Conservation (phyloP, 1,140 invertebrate species). For the Littorina saxatilis region DNA sequence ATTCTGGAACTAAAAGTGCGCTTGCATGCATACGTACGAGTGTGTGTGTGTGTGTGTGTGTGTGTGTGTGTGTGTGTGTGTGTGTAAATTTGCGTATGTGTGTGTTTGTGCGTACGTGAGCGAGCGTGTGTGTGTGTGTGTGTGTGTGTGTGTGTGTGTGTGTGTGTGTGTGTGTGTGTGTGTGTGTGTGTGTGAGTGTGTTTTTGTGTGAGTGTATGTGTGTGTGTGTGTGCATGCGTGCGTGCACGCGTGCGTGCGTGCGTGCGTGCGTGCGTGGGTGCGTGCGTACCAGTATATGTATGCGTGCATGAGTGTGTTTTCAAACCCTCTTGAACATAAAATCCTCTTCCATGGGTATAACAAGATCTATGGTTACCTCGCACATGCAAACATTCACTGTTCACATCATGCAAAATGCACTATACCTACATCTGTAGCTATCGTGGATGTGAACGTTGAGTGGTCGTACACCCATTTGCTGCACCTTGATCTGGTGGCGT, state of each 20-base stretch:
- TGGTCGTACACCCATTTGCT: neutral
- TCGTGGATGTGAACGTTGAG: neutral
- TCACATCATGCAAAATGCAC: too few species aligned
- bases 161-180: neutral
- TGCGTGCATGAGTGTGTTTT: too few species aligned
- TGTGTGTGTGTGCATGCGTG: neutral
- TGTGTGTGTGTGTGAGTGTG: too few species aligned
- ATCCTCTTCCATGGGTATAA: too few species aligned
- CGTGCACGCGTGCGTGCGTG: neutral
- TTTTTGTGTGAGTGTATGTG: too few species aligned
- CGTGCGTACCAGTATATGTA: too few species aligned
- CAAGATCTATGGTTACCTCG: too few species aligned
- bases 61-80: conserved; percentile 1
- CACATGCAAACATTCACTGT: neutral
- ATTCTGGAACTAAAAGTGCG: neutral
- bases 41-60: conserved; percentile 2
- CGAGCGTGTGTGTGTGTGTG: too few species aligned
- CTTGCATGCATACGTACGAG: too few species aligned
- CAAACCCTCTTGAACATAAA: too few species aligned
- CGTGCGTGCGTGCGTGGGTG: neutral
- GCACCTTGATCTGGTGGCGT: neutral
- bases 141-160: neutral
- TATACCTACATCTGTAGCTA: conserved; percentile 18
- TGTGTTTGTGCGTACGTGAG: too few species aligned
- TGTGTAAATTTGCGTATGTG: too few species aligned